Percentiles rank a stretch among this genome's conserved stretches.
Conservation (phyloP, 1,140 invertebrate species). For the Brachionus sp. region DNA sequence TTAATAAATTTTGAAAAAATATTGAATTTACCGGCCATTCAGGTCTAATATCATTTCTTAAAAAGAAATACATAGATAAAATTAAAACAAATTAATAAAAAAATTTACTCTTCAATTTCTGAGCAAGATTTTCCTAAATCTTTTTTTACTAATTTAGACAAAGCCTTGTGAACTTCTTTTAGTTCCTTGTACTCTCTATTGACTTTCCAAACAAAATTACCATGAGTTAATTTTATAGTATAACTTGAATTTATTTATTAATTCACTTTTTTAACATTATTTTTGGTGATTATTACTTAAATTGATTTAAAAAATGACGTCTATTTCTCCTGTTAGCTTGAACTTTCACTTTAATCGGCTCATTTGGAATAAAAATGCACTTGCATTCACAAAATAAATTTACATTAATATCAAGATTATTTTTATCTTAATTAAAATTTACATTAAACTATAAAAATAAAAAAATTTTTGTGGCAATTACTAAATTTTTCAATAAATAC, state of each 20-base stretch:
- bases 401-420: neutral
- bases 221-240: neutral
- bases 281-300: neutral
- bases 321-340: neutral
- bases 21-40: slow-evolving; percentile 42
- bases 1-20: too few species aligned
- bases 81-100: neutral
- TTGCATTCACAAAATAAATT: neutral
- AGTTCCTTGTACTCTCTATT: neutral
- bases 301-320: neutral
- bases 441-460: neutral
- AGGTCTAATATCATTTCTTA: slow-evolving; percentile 22
- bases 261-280: neutral
- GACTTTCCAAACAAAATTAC: neutral
- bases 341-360: neutral
- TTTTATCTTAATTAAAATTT: neutral
- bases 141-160: neutral
- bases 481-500: neutral
- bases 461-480: neutral
- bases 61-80: neutral
- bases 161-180: slow-evolving; percentile 12
- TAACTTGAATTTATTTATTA: neutral
- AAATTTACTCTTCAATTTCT: slow-evolving; percentile 11
- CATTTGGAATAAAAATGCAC: neutral
- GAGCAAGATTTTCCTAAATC: slow-evolving; percentile 26